A percentile compares a stretch with the other conserved stretches of the same genome.
phyloP scores from a whole-genome alignment of 2,797 vertebrate species.

The Cacajao melanocephalus region DNA sequence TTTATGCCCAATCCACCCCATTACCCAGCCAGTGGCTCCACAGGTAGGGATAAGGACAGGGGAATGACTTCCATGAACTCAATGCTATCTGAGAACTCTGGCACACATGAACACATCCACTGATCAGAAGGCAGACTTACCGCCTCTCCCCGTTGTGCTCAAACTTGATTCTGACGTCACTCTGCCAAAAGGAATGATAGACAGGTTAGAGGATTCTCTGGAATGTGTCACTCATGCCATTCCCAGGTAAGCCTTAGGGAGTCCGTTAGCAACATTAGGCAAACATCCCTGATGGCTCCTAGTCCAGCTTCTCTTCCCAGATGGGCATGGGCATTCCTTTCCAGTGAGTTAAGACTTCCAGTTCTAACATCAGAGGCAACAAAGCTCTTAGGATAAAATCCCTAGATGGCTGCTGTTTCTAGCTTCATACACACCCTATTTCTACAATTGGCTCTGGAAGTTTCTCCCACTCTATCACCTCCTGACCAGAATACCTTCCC shows the following conservation, averaged over 20 bases:
- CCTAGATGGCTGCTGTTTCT: not conserved
- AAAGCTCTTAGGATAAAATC: not conserved
- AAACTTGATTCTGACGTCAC: slow-evolving; percentile 93
- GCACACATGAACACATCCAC: not conserved
- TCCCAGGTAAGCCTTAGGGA: not conserved
- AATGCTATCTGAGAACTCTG: not conserved
- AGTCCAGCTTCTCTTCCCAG: not conserved
- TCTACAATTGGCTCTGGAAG: not conserved
- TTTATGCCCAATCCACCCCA: not conserved
- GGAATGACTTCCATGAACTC: not conserved
- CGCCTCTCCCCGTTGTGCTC: slow-evolving; percentile 95
- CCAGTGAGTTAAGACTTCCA: not conserved
- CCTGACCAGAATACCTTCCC: not conserved
- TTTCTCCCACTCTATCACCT: not conserved
- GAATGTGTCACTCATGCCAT: not conserved
- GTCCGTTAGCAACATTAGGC: not conserved
- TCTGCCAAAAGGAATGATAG: slow-evolving; percentile 80
- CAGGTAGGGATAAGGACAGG: not conserved
- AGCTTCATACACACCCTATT: not conserved
- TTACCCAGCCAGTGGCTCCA: not conserved
- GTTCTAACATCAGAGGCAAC: slow-evolving; percentile 15
- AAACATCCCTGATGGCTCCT: slow-evolving; percentile 16
- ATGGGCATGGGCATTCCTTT: slow-evolving; percentile 1
- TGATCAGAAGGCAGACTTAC: slow-evolving; percentile 82
- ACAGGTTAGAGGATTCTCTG: slow-evolving; percentile 70